phyloP scores from a whole-genome alignment of 2,888 invertebrate species.

The Eupithecia insigniata region DNA sequence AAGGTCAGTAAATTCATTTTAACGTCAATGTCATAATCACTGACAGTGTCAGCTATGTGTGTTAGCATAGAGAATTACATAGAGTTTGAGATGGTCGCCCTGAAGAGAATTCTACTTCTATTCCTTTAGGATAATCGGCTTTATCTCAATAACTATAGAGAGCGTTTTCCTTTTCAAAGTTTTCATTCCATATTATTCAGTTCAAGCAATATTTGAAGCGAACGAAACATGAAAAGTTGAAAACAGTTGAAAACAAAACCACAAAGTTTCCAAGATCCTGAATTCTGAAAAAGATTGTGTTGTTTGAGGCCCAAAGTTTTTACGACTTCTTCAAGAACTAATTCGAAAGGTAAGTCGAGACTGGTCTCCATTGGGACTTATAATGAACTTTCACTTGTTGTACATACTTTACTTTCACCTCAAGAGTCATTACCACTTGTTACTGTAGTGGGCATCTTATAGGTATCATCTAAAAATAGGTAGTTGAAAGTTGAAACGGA shows the following conservation, averaged over 20 bases:
- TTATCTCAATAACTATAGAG: not conserved
- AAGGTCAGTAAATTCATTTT: conserved; percentile 45
- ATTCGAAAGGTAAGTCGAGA: not conserved
- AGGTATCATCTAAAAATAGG: not conserved
- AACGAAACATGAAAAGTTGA: not conserved
- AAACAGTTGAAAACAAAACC: not conserved
- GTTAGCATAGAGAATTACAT: too few relatives aligned
- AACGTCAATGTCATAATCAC: not conserved
- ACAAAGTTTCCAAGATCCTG: too few relatives aligned
- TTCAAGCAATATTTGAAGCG: too few relatives aligned
- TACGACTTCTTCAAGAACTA: not conserved
- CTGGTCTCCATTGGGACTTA: too few relatives aligned
- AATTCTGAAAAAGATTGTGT: not conserved
- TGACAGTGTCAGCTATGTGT: not conserved
- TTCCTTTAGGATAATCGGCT: not conserved
- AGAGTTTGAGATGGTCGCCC: too few relatives aligned
- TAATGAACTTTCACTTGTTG: conserved; percentile 4
- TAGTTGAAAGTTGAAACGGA: not conserved
- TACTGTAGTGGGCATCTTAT: not conserved
- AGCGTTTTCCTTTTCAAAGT: not conserved
- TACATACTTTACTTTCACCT: not conserved
- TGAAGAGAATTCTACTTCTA: too few relatives aligned
- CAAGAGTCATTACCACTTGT: not conserved
- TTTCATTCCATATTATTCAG: not conserved
- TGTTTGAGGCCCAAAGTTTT: not conserved